Percentiles rank a stretch among this genome's conserved stretches.
Evolutionary conservation across 2,888 invertebrate species (phyloP).

Genomic region (Teleogryllus oceanicus): DNA sequence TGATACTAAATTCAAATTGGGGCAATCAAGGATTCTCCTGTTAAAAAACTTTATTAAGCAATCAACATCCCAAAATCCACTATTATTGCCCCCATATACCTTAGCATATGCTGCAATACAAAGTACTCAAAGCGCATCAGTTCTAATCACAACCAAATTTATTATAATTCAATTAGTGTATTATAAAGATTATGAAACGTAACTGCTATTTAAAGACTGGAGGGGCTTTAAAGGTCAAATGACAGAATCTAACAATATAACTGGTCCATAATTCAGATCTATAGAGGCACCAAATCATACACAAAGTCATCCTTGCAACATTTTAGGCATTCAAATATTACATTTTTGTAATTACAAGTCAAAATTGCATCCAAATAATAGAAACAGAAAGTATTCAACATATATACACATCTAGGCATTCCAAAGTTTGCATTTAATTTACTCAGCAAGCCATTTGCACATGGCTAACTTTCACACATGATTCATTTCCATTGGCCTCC

Average conservation of each 20-base stretch:
- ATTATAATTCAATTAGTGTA: not conserved
- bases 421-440: not conserved
- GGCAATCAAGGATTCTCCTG: not conserved
- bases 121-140: not conserved
- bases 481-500: not conserved
- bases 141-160: slow-evolving; percentile 11
- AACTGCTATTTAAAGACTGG: not conserved
- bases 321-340: not conserved
- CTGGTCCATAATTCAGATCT: slow-evolving; percentile 4
- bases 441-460: not conserved
- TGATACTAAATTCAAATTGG: not conserved
- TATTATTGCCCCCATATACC: not conserved
- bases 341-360: not conserved
- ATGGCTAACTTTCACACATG: not conserved
- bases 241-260: not conserved
- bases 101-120: slow-evolving; percentile 11
- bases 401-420: slow-evolving; percentile 2
- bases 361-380: not conserved
- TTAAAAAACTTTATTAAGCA: slow-evolving; percentile 18
- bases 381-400: not conserved
- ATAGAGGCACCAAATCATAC: slow-evolving; percentile 3
- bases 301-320: not conserved
- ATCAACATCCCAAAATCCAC: slow-evolving; percentile 18
- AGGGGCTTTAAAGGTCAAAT: not conserved
- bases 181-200: not conserved